These are phyloP conservation scores for Pycnonotus jocosus DNA, from an alignment of 2,113 vertebrate genomes.

Conservation along the genomic window DNA sequence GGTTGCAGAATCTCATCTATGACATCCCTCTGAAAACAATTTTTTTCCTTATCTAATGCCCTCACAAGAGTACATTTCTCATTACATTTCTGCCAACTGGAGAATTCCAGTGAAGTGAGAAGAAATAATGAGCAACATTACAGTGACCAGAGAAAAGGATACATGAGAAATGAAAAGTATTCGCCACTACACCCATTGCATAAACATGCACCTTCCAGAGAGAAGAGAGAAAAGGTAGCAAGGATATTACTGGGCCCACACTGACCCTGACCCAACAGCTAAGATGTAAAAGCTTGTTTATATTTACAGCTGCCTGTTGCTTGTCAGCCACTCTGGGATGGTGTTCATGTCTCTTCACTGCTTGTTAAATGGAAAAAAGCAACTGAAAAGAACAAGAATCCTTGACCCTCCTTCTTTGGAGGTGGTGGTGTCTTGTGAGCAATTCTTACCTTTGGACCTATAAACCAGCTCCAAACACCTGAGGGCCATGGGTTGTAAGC, in stretches of 20 bases:
- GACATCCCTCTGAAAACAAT: conserved; percentile 8
- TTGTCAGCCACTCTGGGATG: background rate
- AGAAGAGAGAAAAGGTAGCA: background rate
- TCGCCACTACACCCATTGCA: background rate
- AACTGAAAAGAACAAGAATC: background rate
- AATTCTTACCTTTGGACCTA: background rate
- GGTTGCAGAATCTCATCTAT: conserved; percentile 49
- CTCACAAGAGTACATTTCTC: conserved; percentile 43
- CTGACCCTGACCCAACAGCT: background rate
- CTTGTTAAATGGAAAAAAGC: background rate
- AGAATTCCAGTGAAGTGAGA: conserved; percentile 37
- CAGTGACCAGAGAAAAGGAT: background rate
- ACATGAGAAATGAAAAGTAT: background rate
- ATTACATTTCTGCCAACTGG: conserved; percentile 45
- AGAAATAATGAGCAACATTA: conserved; percentile 21
- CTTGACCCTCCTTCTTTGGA: background rate
- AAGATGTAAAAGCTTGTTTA: background rate
- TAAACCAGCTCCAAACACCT: background rate
- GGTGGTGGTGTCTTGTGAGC: background rate
- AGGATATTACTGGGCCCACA: background rate
- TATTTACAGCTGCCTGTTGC: background rate
- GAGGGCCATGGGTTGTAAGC: fast-evolving
- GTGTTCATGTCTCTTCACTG: background rate
- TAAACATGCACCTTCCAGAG: background rate
- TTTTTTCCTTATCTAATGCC: conserved; percentile 21